Evolutionary conservation across 2,797 vertebrate species (phyloP).

Genomic region (Alauda arvensis): DNA sequence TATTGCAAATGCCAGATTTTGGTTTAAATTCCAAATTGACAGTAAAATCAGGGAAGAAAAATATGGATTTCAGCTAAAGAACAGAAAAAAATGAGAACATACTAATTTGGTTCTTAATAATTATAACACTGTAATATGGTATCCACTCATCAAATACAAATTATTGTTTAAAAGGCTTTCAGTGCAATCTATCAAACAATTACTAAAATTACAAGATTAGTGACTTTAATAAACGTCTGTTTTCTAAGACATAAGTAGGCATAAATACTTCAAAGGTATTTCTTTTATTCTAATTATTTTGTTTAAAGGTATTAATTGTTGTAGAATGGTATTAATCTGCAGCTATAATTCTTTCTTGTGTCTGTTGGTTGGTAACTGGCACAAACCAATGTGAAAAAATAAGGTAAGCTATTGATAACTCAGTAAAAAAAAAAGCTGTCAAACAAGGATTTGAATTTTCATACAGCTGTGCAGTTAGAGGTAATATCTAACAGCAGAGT

Average conservation of each 20-base stretch:
- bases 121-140: not conserved
- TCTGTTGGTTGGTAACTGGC: not conserved
- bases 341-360: not conserved
- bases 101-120: not conserved
- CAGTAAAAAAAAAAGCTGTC: not conserved
- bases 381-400: not conserved
- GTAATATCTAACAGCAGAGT: not conserved
- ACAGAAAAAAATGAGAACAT: not conserved
- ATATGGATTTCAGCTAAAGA: not conserved
- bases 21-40: not conserved
- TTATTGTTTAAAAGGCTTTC: not conserved
- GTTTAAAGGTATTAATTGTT: not conserved
- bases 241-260: not conserved
- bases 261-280: not conserved
- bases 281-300: not conserved
- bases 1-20: not conserved
- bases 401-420: constrained; percentile 4
- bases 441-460: not conserved
- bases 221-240: not conserved
- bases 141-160: not conserved
- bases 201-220: not conserved
- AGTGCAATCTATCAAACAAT: not conserved
- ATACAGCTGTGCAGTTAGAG: not conserved
- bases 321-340: not conserved
- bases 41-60: not conserved